Percentiles rank a stretch among this genome's conserved stretches.
Evolutionary conservation across 2,888 invertebrate species (phyloP).

Genomic region (Conomelus anceps): DNA sequence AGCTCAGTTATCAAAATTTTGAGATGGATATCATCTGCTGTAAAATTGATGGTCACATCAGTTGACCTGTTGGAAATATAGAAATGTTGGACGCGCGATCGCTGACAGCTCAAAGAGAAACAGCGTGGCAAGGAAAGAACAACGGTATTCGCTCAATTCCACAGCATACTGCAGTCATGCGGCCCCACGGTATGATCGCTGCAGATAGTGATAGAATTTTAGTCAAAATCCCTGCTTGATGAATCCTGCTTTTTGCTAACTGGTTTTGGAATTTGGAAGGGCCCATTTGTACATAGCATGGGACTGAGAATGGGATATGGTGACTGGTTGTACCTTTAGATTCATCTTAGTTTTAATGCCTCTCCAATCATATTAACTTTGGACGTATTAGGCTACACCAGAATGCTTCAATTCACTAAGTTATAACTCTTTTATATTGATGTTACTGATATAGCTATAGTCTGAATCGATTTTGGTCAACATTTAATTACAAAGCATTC

Average conservation of each 20-base stretch:
- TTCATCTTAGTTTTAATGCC: background rate
- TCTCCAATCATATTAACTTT: background rate
- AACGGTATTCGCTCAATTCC: constrained; percentile 35
- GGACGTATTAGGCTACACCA: background rate
- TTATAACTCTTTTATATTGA: too few species aligned
- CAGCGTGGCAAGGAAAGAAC: constrained; percentile 37
- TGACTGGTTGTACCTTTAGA: background rate
- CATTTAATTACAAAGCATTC: background rate
- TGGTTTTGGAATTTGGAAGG: background rate
- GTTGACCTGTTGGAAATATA: constrained; percentile 18
- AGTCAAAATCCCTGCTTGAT: background rate
- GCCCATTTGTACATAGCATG: constrained; percentile 5
- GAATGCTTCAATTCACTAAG: background rate
- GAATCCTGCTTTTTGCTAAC: constrained; percentile 4
- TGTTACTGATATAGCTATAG: background rate
- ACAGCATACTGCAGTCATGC: constrained; percentile 48
- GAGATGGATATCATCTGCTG: constrained; percentile 5
- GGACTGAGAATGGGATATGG: background rate
- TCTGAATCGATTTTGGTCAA: background rate
- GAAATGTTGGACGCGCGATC: constrained; percentile 38
- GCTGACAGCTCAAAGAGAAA: constrained; percentile 33
- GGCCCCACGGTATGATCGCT: constrained; percentile 45
- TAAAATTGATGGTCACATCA: constrained; percentile 10
- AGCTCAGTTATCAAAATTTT: background rate
- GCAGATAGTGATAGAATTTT: background rate